Percentiles rank a stretch among this genome's conserved stretches.
Conservation (phyloP, 2,797 vertebrate genomes). For the Rhinoraja longicauda region DNA sequence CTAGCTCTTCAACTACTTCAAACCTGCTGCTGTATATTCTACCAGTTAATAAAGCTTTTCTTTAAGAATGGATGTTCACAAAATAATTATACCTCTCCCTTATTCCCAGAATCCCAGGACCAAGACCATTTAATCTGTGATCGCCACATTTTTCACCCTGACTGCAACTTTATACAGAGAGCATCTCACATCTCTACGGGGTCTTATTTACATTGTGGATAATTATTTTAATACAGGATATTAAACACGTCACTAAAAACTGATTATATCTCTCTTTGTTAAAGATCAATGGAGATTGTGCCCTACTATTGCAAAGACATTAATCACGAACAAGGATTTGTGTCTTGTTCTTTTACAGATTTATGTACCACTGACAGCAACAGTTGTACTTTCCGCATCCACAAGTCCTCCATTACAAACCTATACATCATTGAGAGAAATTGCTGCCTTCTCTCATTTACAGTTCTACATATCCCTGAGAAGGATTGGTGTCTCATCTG, state of each 20-base stretch:
- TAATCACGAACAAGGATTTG: neutral
- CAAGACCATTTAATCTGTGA: too few species aligned
- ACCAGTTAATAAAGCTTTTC: too few species aligned
- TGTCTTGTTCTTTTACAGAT: neutral
- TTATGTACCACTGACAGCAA: neutral
- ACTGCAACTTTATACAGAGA: too few species aligned
- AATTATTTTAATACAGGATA: neutral
- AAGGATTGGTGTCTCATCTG: neutral
- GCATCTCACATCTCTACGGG: neutral
- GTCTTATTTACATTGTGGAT: neutral
- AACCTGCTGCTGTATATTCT: too few species aligned
- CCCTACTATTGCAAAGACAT: neutral
- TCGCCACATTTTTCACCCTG: too few species aligned
- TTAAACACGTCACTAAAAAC: neutral
- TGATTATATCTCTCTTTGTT: neutral
- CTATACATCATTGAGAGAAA: neutral
- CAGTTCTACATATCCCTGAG: neutral
- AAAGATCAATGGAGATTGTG: neutral
- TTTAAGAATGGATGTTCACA: too few species aligned
- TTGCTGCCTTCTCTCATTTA: neutral
- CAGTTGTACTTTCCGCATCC: neutral
- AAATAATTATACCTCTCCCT: too few species aligned
- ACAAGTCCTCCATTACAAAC: neutral
- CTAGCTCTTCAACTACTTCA: too few species aligned
- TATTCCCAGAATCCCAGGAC: too few species aligned